Evolutionary conservation across 2,113 vertebrate species (phyloP), one percentile per base, ranked within the genome.

Genomic region (Ageneiosus marmoratus): DNA sequence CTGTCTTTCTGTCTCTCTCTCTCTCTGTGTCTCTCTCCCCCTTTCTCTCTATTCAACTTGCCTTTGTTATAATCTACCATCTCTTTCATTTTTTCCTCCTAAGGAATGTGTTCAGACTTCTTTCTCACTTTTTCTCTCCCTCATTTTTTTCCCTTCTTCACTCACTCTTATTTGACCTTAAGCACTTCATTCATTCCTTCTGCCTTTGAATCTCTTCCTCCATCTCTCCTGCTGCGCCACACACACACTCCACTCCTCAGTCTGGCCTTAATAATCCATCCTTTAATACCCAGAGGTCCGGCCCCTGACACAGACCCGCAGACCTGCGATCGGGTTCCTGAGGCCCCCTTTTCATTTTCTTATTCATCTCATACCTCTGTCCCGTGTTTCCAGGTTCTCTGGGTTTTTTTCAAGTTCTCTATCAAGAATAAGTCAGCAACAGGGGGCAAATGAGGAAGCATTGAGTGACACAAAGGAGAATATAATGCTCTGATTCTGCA

Each of bases 181-280:
- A 83, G 60, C 27, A 4, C 53, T 55, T 63, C 37, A 34, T 74
- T 86, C 76, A 65, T 77, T 77, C 70, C 44, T 37, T 62, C 53
- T 70, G 11, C 75, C 73, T 85, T 48, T 76, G 22, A 65, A 73
- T 67, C 72, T 85, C 4, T 75, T 62, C 32, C 22, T 69, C 29
- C 27, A 15, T 27, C 76, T 80, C 81, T 83, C 81, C 85, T 44
- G 51, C 85, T 87, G 83, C 29, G 83, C 46, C 67, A 72, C 83
- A 80, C 81, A 80, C 81, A 77, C 86, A 79, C 83, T 37, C 78
- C 74, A 79, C 79, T 88, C 86, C 53, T 60, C 83, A 84, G 86
- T 80, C 51, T 86, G 75, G 83, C 82, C 84, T 81, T 83, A 73
- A 84, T 86, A 89, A 87, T 87, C 86, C 82, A 69, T 76, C 80